Evolutionary conservation across 2,888 invertebrate genomes (phyloP).

Genomic region (Andrena hattorfiana): DNA sequence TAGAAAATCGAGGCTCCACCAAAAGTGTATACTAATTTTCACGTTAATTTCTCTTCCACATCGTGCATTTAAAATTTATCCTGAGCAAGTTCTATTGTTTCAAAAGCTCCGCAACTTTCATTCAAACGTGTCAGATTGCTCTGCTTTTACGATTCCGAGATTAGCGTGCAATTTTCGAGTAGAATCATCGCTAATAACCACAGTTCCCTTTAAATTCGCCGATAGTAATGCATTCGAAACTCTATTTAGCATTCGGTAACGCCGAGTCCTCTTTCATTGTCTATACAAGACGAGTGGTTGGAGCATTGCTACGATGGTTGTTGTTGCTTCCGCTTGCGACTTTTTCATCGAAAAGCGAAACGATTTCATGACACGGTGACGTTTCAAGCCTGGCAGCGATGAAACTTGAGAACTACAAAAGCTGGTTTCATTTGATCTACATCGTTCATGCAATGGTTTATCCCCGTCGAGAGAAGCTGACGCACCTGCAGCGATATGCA

Average conservation of each 20-base stretch:
- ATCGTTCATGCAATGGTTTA: too few relatives aligned
- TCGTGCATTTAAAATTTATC: too few relatives aligned
- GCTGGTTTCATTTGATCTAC: too few relatives aligned
- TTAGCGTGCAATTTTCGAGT: constrained; percentile 27
- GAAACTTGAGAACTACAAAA: too few relatives aligned
- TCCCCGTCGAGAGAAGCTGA: too few relatives aligned
- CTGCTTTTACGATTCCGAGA: constrained; percentile 8
- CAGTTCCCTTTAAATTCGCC: constrained; percentile 21
- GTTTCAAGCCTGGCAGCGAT: neutral
- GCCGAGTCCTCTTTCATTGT: too few relatives aligned
- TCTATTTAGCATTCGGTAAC: neutral
- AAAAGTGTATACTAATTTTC: neutral
- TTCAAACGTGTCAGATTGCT: neutral
- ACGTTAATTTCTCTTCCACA: neutral
- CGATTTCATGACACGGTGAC: neutral
- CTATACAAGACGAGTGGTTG: neutral
- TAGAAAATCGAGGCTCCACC: too few relatives aligned
- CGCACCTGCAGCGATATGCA: too few relatives aligned
- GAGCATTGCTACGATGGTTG: neutral
- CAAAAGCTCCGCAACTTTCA: neutral
- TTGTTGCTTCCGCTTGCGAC: neutral
- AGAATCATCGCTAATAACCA: constrained; percentile 36
- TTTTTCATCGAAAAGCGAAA: neutral
- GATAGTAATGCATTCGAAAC: constrained; percentile 23
- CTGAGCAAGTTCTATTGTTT: neutral